Evolutionary conservation across 2,888 invertebrate species (phyloP), one percentile per base, ranked within the genome.

Genomic region (Synanthedon andrenaeformis): DNA sequence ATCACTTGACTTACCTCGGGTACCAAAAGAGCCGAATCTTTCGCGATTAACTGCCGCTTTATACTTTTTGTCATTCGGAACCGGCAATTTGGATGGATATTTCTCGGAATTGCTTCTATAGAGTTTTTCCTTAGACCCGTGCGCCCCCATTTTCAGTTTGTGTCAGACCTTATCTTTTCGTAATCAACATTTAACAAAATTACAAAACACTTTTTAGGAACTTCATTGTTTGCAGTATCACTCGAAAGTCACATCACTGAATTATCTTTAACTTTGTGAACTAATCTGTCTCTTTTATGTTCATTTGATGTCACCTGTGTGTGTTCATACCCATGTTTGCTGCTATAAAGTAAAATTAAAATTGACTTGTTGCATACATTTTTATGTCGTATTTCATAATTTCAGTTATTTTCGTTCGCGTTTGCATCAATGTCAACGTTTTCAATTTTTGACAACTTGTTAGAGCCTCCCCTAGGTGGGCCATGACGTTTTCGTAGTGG

Each of bases 81-180:
- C 85, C 51, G 88, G 88, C 57, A 90, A 74, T 71, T 90, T 89
- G 60, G 89, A 82, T 68, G 86, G 87, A 76, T 83, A 85, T 61
- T 87, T 88, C 76, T 91, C 92, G 49, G 92, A 92, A 66, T 89
- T 89, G 62, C 91, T 90, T 69, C 92, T 89, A 67, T 90, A 89
- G 60, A 93, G 86, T 81, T 92, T 92, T 80, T 92, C 92, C 87
- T 93, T 93, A 57, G 93, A 93, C 69, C 92, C 92, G 83, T 93
- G 92, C 62, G 92, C 92, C 66, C 93, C 93, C 93, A 93, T 93
- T 75, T 83, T 90, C 70, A 62, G 72, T 70, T 74, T 12, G 14
- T 13, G 73, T 81, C 80, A 79, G 79, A 14, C 14, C 35, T n/a
- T 42, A 41, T 42, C 14, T 13, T 23, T 42, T 42, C 52, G 14